These are phyloP conservation scores for Pituophis catenifer DNA, from an alignment of 2,113 vertebrate species.

Conservation along the genomic window DNA sequence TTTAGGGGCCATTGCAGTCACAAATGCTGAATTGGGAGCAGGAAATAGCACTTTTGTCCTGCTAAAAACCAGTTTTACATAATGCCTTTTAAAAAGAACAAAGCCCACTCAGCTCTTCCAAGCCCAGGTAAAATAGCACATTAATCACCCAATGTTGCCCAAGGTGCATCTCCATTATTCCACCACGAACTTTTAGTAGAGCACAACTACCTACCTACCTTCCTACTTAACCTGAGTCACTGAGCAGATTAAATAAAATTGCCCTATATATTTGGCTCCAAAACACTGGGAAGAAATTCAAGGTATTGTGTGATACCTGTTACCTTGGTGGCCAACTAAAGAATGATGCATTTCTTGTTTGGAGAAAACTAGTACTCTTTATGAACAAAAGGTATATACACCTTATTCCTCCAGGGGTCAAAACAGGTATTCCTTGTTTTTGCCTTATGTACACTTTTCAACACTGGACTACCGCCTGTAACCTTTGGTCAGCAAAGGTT, in stretches of 20 bases:
- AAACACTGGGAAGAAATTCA: not conserved
- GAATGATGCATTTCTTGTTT: not conserved
- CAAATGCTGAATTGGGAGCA: not conserved
- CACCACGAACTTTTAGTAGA: not conserved
- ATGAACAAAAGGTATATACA: not conserved
- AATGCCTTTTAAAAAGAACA: not conserved
- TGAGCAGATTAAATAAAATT: not conserved
- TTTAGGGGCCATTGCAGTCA: not conserved
- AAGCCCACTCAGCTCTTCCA: not conserved
- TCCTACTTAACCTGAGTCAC: not conserved
- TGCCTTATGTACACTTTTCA: not conserved
- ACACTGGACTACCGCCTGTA: not conserved
- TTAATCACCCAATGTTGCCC: not conserved
- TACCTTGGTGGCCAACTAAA: not conserved
- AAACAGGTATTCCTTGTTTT: not conserved
- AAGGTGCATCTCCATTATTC: not conserved
- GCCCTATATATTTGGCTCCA: not conserved
- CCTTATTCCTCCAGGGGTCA: not conserved
- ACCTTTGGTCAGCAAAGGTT: not conserved
- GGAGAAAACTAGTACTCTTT: not conserved
- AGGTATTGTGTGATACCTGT: not conserved
- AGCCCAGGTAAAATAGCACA: not conserved
- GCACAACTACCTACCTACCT: not conserved
- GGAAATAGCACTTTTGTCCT: not conserved
- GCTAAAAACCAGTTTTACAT: not conserved